Conservation (phyloP, 2,888 invertebrate genomes). For the Caenorhabditis imperialis region DNA sequence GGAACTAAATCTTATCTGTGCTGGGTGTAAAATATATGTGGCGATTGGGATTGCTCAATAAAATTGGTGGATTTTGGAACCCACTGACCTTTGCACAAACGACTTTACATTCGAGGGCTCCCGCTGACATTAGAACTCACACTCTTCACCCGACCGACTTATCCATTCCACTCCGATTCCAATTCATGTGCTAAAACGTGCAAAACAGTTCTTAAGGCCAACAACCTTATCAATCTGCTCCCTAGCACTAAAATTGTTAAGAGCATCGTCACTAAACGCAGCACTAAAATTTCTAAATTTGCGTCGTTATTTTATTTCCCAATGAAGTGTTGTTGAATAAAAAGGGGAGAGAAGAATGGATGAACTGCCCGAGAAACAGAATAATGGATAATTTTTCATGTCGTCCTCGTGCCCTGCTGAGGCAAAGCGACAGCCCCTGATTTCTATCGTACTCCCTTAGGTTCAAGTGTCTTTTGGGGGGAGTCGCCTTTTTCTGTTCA, state of each 20-base stretch:
- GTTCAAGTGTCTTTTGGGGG: constrained; percentile 20
- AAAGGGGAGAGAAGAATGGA: constrained; percentile 11
- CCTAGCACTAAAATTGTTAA: constrained; percentile 27
- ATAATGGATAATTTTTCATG: constrained; percentile 63
- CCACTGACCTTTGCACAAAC: constrained; percentile 58
- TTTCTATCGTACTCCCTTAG: constrained; percentile 51
- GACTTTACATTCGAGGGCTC: constrained; percentile 52
- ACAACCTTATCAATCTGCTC: constrained; percentile 57
- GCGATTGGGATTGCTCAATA: constrained; percentile 51
- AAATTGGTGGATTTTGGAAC: constrained; percentile 45
- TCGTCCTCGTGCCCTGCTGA: constrained; percentile 49
- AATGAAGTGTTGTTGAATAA: constrained; percentile 18
- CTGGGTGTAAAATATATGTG: constrained; percentile 39
- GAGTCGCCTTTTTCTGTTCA: background rate
- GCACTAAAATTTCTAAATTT: constrained; percentile 48
- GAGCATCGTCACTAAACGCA: constrained; percentile 26
- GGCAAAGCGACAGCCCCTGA: constrained; percentile 24
- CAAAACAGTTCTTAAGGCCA: constrained; percentile 11
- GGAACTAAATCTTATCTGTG: constrained; percentile 8
- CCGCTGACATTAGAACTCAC: constrained; percentile 52
- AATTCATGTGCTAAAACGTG: too few relatives aligned
- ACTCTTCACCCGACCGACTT: constrained; percentile 29
- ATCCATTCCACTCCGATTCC: too few relatives aligned
- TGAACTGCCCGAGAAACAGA: constrained; percentile 47
- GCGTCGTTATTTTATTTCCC: constrained; percentile 1